These are phyloP conservation scores for Erpornis zantholeuca DNA, from an alignment of 2,113 vertebrate species.

Conservation along the genomic window DNA sequence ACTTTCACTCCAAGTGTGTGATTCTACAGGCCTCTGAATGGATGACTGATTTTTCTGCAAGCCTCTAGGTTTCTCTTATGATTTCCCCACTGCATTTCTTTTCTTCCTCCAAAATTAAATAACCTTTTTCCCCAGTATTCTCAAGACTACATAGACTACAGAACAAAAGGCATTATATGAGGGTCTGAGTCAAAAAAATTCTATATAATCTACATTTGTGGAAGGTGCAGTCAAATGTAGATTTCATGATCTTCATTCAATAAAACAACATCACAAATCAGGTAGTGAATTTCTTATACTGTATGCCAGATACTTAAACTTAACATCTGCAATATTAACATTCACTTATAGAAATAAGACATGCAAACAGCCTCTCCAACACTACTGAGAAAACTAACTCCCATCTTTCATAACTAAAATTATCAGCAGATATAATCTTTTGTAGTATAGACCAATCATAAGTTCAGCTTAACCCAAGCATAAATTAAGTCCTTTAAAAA, in stretches of 20 bases:
- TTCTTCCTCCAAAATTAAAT: not conserved
- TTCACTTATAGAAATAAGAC: not conserved
- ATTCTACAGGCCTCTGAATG: rapidly evolving
- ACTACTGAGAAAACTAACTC: not conserved
- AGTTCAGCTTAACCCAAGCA: not conserved
- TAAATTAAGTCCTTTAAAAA: not conserved
- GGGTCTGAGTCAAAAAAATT: not conserved
- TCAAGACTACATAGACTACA: not conserved
- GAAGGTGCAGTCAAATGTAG: not conserved
- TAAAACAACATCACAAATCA: not conserved
- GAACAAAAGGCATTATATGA: not conserved
- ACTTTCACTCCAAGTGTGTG: not conserved
- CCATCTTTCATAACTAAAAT: not conserved
- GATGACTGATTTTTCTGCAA: not conserved
- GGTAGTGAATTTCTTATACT: not conserved
- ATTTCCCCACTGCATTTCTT: not conserved
- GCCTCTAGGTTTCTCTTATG: not conserved
- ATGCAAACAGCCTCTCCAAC: not conserved
- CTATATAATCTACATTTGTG: not conserved
- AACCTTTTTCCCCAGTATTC: not conserved
- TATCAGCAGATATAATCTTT: not conserved
- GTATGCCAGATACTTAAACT: not conserved
- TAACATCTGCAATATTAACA: not conserved
- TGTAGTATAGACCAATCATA: not conserved
- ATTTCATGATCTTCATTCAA: not conserved